Base-by-base conservation (phyloP, 2,888 invertebrate species). In the Euzetes globulus region DNA sequence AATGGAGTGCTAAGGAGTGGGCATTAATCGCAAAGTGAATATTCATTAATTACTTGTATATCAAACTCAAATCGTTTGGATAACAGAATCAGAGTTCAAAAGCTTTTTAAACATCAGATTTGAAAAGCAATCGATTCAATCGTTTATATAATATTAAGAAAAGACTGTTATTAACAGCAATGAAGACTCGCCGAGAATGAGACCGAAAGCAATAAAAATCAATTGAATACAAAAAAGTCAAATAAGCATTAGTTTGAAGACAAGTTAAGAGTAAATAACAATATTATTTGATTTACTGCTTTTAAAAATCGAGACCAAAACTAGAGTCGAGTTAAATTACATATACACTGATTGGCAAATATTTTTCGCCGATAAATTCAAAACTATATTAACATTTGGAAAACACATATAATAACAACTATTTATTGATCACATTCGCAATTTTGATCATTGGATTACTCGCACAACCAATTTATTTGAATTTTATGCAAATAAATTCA, bases 261-360 rank as follows among this genome's bases (percentile, higher is more conserved):
- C 25, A 58, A 58, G 19, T 37, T 65, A 1, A 37, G 63, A 65
- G 37, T 65, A 65, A 65, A 60, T 60, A 60, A 58, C 25, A 11
- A 27, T 65, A n/a, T 65, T 65, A 19, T 65, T 65, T 65, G 63
- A 65, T 65, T 65, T 65, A 65, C 63, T 65, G 63, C 33, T 13
- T 65, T 65, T 37, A 15, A 58, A 29, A 29, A 55, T 3, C 13
- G 22, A n/a, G 58, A 58, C 58, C 58, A 58, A 27, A 58, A 58
- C 58, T 58, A 22, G 7, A 41, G 41, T 55, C 27, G 27, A 58
- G 22, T 58, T 17, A 29, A 22, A 29, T 29, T 58, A 58, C 58
- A 22, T 58, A 22, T 58, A 58, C 58, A 58, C 27, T 29, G 58
- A 58, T 58, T 58, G n/a, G 29, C 58, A 58, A 58, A 58, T 29